A percentile compares a stretch with the other conserved stretches of the same genome.
These are phyloP conservation scores for Nettapus auritus DNA, from an alignment of 2,113 vertebrate species.

Conservation along the genomic window DNA sequence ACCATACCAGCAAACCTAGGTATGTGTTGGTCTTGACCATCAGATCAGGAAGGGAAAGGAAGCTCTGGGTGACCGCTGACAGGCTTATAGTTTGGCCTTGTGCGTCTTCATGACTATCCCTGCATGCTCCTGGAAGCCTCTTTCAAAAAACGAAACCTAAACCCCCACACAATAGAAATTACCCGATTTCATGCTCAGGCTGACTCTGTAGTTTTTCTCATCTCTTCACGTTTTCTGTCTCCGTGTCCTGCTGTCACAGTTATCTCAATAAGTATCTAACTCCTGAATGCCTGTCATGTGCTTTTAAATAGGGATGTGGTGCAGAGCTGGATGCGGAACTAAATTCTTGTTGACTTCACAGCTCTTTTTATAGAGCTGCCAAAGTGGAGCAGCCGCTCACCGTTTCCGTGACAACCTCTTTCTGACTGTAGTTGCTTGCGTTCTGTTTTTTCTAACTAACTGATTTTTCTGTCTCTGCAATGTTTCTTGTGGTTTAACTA, in stretches of 20 bases:
- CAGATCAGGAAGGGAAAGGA: background rate
- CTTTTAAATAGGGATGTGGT: constrained; percentile 44
- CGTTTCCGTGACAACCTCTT: constrained; percentile 74
- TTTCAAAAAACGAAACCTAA: constrained; percentile 1
- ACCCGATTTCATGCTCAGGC: background rate
- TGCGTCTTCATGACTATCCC: background rate
- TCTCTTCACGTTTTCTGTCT: constrained; percentile 49
- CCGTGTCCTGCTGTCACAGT: constrained; percentile 29
- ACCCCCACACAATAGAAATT: background rate
- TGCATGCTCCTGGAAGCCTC: background rate
- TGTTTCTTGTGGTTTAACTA: constrained; percentile 85
- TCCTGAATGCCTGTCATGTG: constrained; percentile 45
- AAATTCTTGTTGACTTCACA: constrained; percentile 42
- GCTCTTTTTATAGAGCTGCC: constrained; percentile 67
- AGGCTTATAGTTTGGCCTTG: background rate
- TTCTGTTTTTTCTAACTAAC: constrained; percentile 79
- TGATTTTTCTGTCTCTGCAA: constrained; percentile 83
- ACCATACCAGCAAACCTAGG: background rate
- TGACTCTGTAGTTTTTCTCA: background rate
- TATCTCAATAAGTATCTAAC: constrained; percentile 31
- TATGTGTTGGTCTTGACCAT: background rate
- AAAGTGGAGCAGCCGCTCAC: constrained; percentile 59
- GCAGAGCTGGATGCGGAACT: constrained; percentile 52
- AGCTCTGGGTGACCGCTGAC: background rate
- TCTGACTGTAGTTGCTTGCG: constrained; percentile 75